Conservation (phyloP, 1,140 invertebrate species). For the Ceratitis capitata region DNA sequence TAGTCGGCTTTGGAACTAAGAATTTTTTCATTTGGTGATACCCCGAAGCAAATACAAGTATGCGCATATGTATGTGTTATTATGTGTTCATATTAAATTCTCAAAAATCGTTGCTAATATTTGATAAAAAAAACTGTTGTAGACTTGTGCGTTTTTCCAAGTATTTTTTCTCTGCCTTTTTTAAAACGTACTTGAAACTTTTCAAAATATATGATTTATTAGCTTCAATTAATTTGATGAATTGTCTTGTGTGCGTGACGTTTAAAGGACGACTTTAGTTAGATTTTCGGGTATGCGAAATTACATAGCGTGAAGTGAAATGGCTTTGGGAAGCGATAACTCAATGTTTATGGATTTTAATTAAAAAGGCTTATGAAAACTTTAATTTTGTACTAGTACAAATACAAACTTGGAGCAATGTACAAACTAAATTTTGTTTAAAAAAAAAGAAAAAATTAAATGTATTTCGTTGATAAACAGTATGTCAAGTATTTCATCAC, state of each 20-base stretch:
- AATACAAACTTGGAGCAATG: too few species aligned
- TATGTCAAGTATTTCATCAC: too few species aligned
- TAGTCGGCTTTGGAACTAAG: neutral
- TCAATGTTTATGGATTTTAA: neutral
- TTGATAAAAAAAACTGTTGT: neutral
- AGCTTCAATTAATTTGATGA: conserved; percentile 25
- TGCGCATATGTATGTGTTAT: too few species aligned
- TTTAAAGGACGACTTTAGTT: neutral
- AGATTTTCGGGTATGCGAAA: neutral
- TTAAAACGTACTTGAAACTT: neutral
- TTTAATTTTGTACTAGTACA: too few species aligned
- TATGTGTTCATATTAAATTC: neutral
- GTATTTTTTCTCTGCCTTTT: neutral
- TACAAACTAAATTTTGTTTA: neutral
- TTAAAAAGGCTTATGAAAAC: too few species aligned
- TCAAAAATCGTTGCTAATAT: neutral
- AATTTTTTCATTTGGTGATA: neutral
- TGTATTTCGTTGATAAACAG: too few species aligned
- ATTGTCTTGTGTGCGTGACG: conserved; percentile 5
- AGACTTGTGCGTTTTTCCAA: conserved; percentile 7
- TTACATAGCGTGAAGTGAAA: neutral
- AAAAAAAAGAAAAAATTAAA: neutral
- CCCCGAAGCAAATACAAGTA: neutral
- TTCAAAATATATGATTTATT: conserved; percentile 5
- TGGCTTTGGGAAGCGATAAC: neutral